Percentiles rank a stretch among this genome's conserved stretches.
Evolutionary conservation across 2,888 invertebrate species (phyloP).

Genomic region (Lithosia quadra): DNA sequence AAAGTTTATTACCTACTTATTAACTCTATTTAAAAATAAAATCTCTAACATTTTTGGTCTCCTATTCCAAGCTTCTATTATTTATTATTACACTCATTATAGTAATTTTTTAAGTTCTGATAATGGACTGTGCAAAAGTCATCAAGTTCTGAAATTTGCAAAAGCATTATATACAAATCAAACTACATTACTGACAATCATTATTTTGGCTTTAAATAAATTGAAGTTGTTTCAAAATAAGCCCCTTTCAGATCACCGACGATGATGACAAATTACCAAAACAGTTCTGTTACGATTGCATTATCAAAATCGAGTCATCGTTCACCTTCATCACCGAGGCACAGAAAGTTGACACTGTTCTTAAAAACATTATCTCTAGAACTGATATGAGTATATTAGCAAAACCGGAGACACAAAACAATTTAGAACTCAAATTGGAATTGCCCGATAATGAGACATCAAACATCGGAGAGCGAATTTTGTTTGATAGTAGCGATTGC

Average conservation of each 20-base stretch:
- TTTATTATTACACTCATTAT: too few relatives aligned
- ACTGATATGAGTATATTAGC: constrained; percentile 69
- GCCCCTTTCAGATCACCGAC: constrained; percentile 64
- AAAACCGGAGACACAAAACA: constrained; percentile 56
- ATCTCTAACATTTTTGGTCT: too few relatives aligned
- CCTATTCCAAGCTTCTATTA: neutral
- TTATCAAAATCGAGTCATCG: constrained; percentile 80
- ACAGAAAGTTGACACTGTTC: constrained; percentile 69
- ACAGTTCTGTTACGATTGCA: constrained; percentile 82
- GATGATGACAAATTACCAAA: constrained; percentile 82
- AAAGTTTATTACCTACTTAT: too few relatives aligned
- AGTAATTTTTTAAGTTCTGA: too few relatives aligned
- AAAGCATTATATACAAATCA: too few relatives aligned
- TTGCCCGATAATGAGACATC: constrained; percentile 66
- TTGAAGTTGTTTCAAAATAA: neutral
- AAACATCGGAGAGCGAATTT: constrained; percentile 44
- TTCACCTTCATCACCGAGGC: constrained; percentile 81
- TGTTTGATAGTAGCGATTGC: constrained; percentile 40
- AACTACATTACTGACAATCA: too few relatives aligned
- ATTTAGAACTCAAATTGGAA: constrained; percentile 59
- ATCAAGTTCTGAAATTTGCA: too few relatives aligned
- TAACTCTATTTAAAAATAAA: too few relatives aligned
- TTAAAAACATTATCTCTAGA: constrained; percentile 71
- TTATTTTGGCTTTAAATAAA: too few relatives aligned
- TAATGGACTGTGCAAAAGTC: too few relatives aligned